phyloP scores from a whole-genome alignment of 2,797 vertebrate species.

The Acanthurus tractus region DNA sequence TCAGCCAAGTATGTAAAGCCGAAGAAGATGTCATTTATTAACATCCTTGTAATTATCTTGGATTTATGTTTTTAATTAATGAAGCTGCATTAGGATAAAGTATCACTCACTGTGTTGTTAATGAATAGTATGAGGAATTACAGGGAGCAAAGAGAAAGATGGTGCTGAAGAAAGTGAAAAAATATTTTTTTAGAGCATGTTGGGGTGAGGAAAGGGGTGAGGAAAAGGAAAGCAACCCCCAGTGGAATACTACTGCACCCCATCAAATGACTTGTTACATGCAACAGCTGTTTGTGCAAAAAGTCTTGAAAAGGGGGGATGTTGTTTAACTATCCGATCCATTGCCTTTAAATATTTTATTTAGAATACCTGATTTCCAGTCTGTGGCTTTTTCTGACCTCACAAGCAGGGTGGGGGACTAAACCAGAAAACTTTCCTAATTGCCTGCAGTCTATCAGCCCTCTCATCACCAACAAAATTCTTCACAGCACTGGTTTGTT shows the following conservation, averaged over 20 bases:
- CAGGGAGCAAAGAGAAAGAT: constrained; percentile 9
- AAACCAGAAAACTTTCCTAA: constrained; percentile 62
- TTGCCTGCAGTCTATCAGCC: constrained; percentile 46
- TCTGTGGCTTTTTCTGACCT: constrained; percentile 56
- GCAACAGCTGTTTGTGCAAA: constrained; percentile 35
- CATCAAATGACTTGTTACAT: constrained; percentile 20
- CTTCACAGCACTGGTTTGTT: constrained; percentile 63
- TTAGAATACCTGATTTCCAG: constrained; percentile 55
- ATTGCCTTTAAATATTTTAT: constrained; percentile 41
- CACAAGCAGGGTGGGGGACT: constrained; percentile 29
- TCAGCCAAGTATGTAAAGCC: constrained; percentile 48
- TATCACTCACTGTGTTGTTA: constrained; percentile 31
- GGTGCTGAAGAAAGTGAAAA: background rate
- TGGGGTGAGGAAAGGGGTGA: constrained; percentile 30
- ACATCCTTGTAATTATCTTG: constrained; percentile 49
- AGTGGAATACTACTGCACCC: constrained; percentile 36
- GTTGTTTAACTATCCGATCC: constrained; percentile 20
- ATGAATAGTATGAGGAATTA: background rate
- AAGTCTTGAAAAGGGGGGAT: background rate
- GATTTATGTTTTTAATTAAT: constrained; percentile 67
- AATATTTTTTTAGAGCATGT: constrained; percentile 15
- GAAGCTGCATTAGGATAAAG: constrained; percentile 29
- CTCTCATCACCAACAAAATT: constrained; percentile 61
- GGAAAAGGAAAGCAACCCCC: constrained; percentile 55
- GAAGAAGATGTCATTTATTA: constrained; percentile 28